Evolutionary conservation across 2,113 vertebrate species (phyloP).

Genomic region (Apaloderma vittatum): DNA sequence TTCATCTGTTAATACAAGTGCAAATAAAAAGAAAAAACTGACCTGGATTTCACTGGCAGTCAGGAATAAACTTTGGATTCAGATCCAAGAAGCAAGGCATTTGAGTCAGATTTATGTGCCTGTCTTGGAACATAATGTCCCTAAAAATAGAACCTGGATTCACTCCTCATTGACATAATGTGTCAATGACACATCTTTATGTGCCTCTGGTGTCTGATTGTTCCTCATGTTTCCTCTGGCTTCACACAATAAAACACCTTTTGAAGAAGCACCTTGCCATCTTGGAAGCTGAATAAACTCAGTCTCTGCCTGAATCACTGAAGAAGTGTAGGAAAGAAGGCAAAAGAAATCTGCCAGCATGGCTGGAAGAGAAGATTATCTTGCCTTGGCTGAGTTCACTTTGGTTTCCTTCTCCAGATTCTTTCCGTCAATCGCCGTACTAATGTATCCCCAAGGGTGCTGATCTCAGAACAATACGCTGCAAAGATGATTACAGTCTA

Average conservation of each 20-base stretch:
- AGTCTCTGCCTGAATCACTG: not conserved
- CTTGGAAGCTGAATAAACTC: constrained; percentile 30
- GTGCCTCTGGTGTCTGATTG: constrained; percentile 2
- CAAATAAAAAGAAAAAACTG: constrained; percentile 22
- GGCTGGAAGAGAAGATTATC: constrained; percentile 23
- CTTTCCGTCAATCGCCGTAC: not conserved
- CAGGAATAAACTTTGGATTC: not conserved
- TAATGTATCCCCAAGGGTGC: constrained; percentile 6
- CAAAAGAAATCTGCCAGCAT: not conserved
- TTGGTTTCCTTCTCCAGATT: constrained; percentile 16
- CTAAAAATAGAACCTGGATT: constrained; percentile 45
- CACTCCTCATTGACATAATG: not conserved
- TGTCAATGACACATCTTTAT: constrained; percentile 30
- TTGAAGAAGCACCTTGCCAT: not conserved
- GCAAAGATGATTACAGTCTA: constrained; percentile 63
- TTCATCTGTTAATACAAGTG: not conserved
- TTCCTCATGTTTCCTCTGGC: constrained; percentile 9
- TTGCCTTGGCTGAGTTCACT: constrained; percentile 24
- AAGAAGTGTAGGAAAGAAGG: not conserved
- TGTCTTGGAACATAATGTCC: not conserved
- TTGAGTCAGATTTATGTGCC: constrained; percentile 8
- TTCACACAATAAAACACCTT: constrained; percentile 43
- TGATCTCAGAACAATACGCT: constrained; percentile 57
- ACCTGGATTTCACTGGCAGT: constrained; percentile 25
- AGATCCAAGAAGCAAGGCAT: not conserved